Evolutionary conservation across 1,140 invertebrate species (phyloP).

Genomic region (Pseudomyrmex sp.): DNA sequence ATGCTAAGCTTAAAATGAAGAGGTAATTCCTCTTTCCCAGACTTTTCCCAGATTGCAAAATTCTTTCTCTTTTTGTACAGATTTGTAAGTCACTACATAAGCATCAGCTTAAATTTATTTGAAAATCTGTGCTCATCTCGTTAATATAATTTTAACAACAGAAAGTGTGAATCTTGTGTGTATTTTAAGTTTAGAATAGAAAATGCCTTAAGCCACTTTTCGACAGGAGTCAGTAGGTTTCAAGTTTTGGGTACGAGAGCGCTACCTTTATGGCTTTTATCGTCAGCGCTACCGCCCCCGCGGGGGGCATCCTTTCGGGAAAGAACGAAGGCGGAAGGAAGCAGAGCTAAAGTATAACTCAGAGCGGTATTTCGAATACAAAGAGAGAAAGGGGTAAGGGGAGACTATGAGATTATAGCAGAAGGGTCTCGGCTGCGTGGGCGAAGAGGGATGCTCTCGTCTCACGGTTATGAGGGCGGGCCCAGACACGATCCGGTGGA

Average conservation of each 20-base stretch:
- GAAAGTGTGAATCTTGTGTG: too few species aligned
- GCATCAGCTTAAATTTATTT: too few species aligned
- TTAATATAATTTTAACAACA: too few species aligned
- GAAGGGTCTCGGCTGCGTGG: slow-evolving; percentile 64
- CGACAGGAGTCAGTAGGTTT: slow-evolving; percentile 32
- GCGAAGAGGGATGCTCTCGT: slow-evolving; percentile 78
- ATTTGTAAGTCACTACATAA: too few species aligned
- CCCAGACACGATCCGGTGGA: slow-evolving; percentile 63
- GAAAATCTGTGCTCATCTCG: too few species aligned
- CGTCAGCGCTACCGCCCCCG: slow-evolving; percentile 78
- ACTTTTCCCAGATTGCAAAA: too few species aligned
- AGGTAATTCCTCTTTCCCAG: background rate
- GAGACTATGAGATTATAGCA: slow-evolving; percentile 58
- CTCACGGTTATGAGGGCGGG: slow-evolving; percentile 78
- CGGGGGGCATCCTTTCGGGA: slow-evolving; percentile 72
- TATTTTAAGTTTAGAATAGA: too few species aligned
- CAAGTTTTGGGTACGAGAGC: slow-evolving; percentile 45
- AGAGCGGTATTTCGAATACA: slow-evolving; percentile 47
- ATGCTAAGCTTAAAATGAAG: slow-evolving; percentile 16
- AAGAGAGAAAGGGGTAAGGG: slow-evolving; percentile 28
- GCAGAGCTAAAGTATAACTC: slow-evolving; percentile 2
- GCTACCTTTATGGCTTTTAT: slow-evolving; percentile 70
- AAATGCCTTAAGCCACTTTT: too few species aligned
- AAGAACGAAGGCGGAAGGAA: slow-evolving; percentile 60
- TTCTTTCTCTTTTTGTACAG: too few species aligned